Conservation (phyloP, 2,797 vertebrate species). For the Carapus acus region DNA sequence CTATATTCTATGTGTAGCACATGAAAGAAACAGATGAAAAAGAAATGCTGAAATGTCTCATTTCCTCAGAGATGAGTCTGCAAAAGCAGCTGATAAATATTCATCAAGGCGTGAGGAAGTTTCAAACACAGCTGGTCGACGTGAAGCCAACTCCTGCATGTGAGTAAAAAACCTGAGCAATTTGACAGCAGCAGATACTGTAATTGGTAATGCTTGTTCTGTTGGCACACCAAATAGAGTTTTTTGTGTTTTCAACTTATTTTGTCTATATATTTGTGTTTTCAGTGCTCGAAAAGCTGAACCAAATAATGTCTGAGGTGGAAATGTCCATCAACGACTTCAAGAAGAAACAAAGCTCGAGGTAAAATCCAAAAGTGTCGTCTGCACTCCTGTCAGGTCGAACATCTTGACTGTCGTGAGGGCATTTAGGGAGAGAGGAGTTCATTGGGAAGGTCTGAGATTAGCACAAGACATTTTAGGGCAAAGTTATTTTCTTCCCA, state of each 20-base stretch:
- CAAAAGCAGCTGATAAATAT: conserved; percentile 82
- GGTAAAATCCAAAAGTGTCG: too few relatives aligned
- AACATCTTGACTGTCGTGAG: too few relatives aligned
- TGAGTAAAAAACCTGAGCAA: conserved; percentile 64
- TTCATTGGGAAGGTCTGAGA: not conserved
- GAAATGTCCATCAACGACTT: conserved; percentile 81
- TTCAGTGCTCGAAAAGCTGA: conserved; percentile 83
- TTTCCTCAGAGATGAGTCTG: conserved; percentile 69
- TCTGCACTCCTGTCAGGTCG: too few relatives aligned
- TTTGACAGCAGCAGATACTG: too few relatives aligned
- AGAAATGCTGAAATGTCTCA: too few relatives aligned
- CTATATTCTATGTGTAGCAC: not conserved
- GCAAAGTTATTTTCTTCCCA: too few relatives aligned
- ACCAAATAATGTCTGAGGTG: conserved; percentile 85
- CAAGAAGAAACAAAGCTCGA: conserved; percentile 80
- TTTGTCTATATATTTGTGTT: conserved; percentile 26
- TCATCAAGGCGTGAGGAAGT: conserved; percentile 74
- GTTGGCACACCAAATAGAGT: too few relatives aligned
- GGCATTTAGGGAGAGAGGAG: too few relatives aligned
- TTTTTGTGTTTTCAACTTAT: too few relatives aligned
- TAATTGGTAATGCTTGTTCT: too few relatives aligned
- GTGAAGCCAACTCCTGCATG: conserved; percentile 80
- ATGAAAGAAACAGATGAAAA: too few relatives aligned
- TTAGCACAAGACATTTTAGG: not conserved
- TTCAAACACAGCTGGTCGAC: conserved; percentile 80